Evolutionary conservation across 1,140 invertebrate species (phyloP), one percentile per base, ranked within the genome.

Genomic region (Brachionus asplanchnoidis): DNA sequence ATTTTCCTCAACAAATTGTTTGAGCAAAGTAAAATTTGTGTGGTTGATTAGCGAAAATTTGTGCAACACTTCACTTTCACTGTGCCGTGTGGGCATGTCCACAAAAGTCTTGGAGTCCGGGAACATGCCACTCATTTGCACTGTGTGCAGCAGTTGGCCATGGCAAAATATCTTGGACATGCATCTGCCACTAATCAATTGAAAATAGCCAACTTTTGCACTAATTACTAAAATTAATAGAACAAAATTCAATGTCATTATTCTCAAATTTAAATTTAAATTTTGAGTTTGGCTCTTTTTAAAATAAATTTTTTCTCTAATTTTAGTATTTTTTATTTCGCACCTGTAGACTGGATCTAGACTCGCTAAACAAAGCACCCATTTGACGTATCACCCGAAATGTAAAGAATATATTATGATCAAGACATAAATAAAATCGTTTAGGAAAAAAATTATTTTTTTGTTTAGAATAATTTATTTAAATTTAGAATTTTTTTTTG

Each of bases 31-130:
- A 1, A 32, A 7, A 9, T 40, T 85, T 12, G 20, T 56, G 17
- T 11, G 26, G 11, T 65, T 28, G 20, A 77, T 60, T 20, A 14
- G 17, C 1, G 84, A 20, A 46, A 85, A 85, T 40, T 53, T 50
- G 11, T 60, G 12, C 28, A 77, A n/a, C 7, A 60, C 42, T 26
- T 56, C 26, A 40, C 7, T 8, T 26, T 28, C 23, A 46, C 44
- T 77, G 26, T 85, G 9, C 20, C 40, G 23, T 3, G 60, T 60
- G 9, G 46, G 68, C 68, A 85, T 53, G 50, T 85, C 84, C 6
- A 85, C 84, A 40, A 77, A 77, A 46, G 84, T 85, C 23, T 85
- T 85, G 4, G 84, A 85, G 40, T 85, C 84, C 17, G 12, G 44
- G 36, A 70, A 84, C 26, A 84, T 44, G 11, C 20, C 2, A 42